These are phyloP conservation scores for Lepisosteus oculatus DNA, from an alignment of 2,113 vertebrate species.

Conservation along the genomic window DNA sequence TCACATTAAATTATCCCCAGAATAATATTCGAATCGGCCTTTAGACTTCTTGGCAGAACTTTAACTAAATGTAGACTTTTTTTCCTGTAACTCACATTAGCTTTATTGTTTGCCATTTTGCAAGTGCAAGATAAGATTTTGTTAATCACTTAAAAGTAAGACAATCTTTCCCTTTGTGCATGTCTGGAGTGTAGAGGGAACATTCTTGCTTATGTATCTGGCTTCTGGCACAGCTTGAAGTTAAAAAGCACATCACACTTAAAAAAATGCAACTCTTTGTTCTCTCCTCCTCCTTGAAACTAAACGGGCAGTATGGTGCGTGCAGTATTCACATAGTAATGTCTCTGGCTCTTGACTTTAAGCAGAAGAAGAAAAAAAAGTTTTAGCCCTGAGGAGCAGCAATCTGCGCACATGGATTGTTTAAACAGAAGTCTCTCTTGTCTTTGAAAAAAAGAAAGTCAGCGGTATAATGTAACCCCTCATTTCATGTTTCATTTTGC, in stretches of 20 bases:
- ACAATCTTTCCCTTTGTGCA: conserved; percentile 35
- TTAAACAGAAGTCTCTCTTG: conserved; percentile 43
- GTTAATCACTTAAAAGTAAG: conserved; percentile 35
- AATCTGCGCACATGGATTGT: conserved; percentile 28
- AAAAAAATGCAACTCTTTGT: conserved; percentile 55
- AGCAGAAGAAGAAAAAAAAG: conserved; percentile 26
- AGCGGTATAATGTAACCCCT: too few species aligned
- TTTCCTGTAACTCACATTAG: conserved; percentile 36
- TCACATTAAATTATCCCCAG: too few species aligned
- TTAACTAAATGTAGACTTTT: not conserved
- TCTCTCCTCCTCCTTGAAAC: conserved; percentile 31
- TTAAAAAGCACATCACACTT: not conserved
- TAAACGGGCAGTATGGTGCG: conserved; percentile 35
- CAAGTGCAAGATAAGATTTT: conserved; percentile 46
- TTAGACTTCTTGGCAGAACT: not conserved
- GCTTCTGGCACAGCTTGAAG: not conserved
- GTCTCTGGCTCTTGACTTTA: conserved; percentile 30
- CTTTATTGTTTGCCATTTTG: conserved; percentile 42
- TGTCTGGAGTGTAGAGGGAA: not conserved
- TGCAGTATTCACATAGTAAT: conserved; percentile 18
- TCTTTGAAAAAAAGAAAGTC: conserved; percentile 11
- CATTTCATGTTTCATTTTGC: too few species aligned
- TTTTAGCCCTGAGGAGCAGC: conserved; percentile 11
- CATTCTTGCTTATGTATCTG: not conserved
- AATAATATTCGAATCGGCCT: too few species aligned